Evolutionary conservation across 2,888 invertebrate species (phyloP), one percentile per base, ranked within the genome.

Genomic region (Pseudoips prasinana): DNA sequence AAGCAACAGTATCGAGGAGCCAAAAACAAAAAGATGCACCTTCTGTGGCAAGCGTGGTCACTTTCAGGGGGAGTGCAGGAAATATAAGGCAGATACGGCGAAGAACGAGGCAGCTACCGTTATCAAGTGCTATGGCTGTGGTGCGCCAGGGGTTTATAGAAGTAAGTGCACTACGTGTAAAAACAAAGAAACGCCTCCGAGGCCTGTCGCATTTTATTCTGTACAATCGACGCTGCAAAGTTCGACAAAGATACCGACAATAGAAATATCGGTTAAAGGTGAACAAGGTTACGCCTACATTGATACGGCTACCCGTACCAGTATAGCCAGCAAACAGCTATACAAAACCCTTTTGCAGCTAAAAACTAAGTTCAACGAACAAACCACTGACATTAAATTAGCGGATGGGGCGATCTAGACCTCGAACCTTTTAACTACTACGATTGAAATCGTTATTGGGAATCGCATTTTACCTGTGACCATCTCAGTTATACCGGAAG

Each of bases 101-200:
- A 7, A 18, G 8, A 33, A 33, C 1, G 18, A 23, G 1, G 18
- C 7, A 2, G n/a, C 11, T 6, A 6, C 7, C 1, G 10, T n/a
- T 1, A 34, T 34, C 6, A 29, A 8, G 1, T 35, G 31, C 14
- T 29, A 42, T 19, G 37, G 33, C 6, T 33, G 33, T 25, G 41
- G 37, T 8, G 14, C 38, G 11, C 33, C 28, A 1, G 33, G 37
- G 1, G 33, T 41, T 0, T 29, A 26, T 7, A 17, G 33, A 9
- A 33, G 29, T 7, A 37, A 25, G 6, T 42, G 38, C 24, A 7
- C 19, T 4, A 30, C 33, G 1, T 42, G 41, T 19, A 30, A 39
- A 5, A 18, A 3, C 1, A 19, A 40, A 17, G 14, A 33, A 6
- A 27, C 32, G 8, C 22, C 25, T 7, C 26, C 32, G 9, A 33